Evolutionary conservation across 2,113 vertebrate genomes (phyloP).

Genomic region (Tonatia bakeri): DNA sequence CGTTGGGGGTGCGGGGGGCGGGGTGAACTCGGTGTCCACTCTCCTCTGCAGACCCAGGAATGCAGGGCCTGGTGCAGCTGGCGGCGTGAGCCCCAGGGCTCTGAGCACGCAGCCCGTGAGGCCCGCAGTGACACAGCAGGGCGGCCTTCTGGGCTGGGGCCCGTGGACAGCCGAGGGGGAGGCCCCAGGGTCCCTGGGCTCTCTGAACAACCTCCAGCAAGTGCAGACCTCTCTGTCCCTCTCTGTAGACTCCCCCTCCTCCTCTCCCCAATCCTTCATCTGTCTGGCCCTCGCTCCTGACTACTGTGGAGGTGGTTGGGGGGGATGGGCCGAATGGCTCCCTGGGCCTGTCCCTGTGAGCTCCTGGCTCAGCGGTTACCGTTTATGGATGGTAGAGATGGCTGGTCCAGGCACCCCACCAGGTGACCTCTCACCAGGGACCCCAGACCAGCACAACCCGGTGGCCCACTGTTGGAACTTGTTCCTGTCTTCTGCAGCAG

Average conservation of each 20-base stretch:
- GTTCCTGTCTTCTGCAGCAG: neutral
- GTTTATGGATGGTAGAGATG: neutral
- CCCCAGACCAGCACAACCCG: neutral
- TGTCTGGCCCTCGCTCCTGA: neutral
- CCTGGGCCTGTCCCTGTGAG: neutral
- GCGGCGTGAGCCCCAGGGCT: neutral
- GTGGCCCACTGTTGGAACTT: neutral
- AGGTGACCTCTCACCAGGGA: neutral
- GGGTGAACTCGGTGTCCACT: neutral
- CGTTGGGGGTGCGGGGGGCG: accelerated
- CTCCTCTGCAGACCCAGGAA: neutral
- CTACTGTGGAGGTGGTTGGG: accelerated
- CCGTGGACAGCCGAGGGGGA: neutral
- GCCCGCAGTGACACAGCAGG: accelerated
- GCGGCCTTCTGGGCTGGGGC: neutral
- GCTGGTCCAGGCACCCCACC: neutral
- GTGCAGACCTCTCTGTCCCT: neutral
- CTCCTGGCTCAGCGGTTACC: neutral
- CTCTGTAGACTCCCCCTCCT: neutral
- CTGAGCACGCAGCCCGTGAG: neutral
- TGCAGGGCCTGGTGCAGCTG: neutral
- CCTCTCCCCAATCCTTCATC: neutral
- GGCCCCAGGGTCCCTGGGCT: neutral
- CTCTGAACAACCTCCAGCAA: neutral
- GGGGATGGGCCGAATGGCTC: neutral